A percentile compares a stretch with the other conserved stretches of the same genome.
These are phyloP conservation scores for Lindbergichthys nudifrons DNA, from an alignment of 2,797 vertebrate species.

Conservation along the genomic window DNA sequence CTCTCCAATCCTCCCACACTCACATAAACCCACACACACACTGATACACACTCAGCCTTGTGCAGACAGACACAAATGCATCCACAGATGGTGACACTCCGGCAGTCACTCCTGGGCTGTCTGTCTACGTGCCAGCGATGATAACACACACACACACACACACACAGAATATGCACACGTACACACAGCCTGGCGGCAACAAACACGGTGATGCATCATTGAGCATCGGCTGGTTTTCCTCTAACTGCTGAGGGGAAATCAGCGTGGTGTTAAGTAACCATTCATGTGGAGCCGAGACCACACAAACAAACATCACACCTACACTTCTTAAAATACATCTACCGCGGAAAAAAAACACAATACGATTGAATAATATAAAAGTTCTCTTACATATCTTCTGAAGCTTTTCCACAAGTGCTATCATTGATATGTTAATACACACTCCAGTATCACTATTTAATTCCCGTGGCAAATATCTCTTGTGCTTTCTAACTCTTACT, in stretches of 20 bases:
- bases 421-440: constrained; percentile 58
- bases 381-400: constrained; percentile 38
- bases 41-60: constrained; percentile 29
- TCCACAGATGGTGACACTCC: constrained; percentile 82
- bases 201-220: constrained; percentile 76
- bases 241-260: constrained; percentile 79
- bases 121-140: constrained; percentile 72
- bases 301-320: constrained; percentile 70
- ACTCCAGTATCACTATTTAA: constrained; percentile 58
- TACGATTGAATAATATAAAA: constrained; percentile 57
- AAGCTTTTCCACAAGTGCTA: constrained; percentile 38
- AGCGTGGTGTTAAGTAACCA: constrained; percentile 80
- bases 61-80: constrained; percentile 74
- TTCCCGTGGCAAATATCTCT: constrained; percentile 65
- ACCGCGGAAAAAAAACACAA: constrained; percentile 35
- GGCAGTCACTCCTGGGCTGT: constrained; percentile 73
- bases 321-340: constrained; percentile 65
- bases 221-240: constrained; percentile 77
- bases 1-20: constrained; percentile 22
- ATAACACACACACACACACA: constrained; percentile 36
- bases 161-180: constrained; percentile 12
- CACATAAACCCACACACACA: constrained; percentile 38
- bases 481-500: constrained; percentile 60
- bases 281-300: constrained; percentile 78
- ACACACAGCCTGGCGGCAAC: constrained; percentile 64